Base-by-base conservation (phyloP, 2,113 vertebrate species). In the Ramphastos sulfuratus region DNA sequence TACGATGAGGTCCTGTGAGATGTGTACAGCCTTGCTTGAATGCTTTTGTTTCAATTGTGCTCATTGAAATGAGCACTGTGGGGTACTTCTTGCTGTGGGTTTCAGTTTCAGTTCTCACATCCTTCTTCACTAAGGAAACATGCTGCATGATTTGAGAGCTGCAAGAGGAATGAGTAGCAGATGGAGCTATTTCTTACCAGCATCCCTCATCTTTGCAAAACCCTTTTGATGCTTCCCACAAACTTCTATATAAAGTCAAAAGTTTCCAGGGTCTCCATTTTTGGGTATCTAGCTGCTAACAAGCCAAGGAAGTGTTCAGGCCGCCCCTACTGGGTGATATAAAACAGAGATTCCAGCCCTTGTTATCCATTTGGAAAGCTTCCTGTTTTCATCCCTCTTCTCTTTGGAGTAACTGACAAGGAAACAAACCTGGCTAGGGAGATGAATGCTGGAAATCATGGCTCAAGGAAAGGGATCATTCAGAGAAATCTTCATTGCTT, bases 171-270 rank as follows among this genome's bases (percentile, higher is more conserved):
- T 39, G 23, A 89, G 20, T 44, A 87, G 15, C 1, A 0, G 65
- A 87, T 64, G 42, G 55, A 94, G 48, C 14, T 82, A 44, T 70
- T 82, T 12, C 46, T 92, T 83, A 15, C 39, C 39, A n/a, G 23
- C 58, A n/a, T 89, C 65, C 30, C 12, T 83, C 15, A 56, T 81
- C 75, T 89, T 65, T 92, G 44, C 73, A 85, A 94, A 85, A 14
- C 16, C n/a, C 25, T n/a, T 96, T 90, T 70, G 87, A 67, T 69
- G 44, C 66, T 61, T 94, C 4, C 58, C 27, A 58, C 31, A 69
- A 59, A 71, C n/a, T 56, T 78, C 76, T 92, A 66, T 88, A 90
- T 63, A 85, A 95, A 91, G 94, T 81, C 64, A 94, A 25, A 96
- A 80, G 33, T 64, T 77, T 73, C n/a, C 31, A 35, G 48, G 37